A percentile compares a stretch with the other conserved stretches of the same genome.
Evolutionary conservation across 2,888 invertebrate species (phyloP).

Genomic region (Spialia ferax): DNA sequence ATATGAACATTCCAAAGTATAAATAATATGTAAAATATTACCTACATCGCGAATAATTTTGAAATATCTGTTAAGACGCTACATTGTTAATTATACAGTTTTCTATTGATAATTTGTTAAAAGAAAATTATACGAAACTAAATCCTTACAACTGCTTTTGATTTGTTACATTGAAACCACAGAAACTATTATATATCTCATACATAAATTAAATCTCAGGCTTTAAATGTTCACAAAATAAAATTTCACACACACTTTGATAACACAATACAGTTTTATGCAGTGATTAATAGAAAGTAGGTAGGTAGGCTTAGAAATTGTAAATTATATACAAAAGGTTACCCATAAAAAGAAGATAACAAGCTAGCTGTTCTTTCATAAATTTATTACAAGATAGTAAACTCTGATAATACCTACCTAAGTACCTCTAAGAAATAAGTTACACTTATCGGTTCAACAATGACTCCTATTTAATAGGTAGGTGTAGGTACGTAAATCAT

Average conservation of each 20-base stretch:
- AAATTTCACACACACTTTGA: not conserved
- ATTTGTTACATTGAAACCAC: constrained; percentile 54
- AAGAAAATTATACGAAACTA: constrained; percentile 87
- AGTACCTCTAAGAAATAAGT: not conserved
- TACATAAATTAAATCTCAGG: not conserved
- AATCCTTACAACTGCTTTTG: constrained; percentile 76
- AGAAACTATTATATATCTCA: not conserved
- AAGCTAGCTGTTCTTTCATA: not conserved
- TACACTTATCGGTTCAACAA: not conserved
- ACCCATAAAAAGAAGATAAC: not conserved
- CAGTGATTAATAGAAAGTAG: not conserved
- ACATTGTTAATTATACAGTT: constrained; percentile 87
- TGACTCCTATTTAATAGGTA: constrained; percentile 9
- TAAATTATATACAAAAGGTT: not conserved
- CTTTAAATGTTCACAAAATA: not conserved
- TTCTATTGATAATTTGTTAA: constrained; percentile 87
- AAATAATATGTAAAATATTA: constrained; percentile 79
- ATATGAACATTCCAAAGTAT: constrained; percentile 86
- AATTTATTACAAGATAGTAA: not conserved
- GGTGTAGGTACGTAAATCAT: constrained; percentile 56
- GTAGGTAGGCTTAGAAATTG: not conserved
- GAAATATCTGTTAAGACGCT: constrained; percentile 86
- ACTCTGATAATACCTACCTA: not conserved
- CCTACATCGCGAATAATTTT: constrained; percentile 85
- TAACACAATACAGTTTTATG: not conserved